Base-by-base conservation (phyloP, 2,113 vertebrate species). In the Caranx ignobilis region DNA sequence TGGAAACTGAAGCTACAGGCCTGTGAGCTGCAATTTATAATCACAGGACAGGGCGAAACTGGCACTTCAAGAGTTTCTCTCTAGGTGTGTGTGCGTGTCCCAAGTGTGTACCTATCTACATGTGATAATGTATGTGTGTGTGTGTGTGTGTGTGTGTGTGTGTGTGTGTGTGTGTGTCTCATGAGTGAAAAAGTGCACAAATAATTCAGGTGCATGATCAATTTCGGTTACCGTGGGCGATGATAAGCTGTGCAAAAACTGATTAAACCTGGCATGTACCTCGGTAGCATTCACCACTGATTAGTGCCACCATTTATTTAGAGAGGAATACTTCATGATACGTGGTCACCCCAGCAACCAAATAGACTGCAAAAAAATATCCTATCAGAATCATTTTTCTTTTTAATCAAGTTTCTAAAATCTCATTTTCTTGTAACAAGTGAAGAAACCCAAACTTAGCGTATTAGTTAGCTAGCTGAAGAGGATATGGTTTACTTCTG, bases 21-120 rank as follows among this genome's bases (percentile, higher is more conserved):
- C 67, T 73, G 75, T 37, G 50, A 83, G 60, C 64, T 4, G 52
- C 85, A 90, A 88, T 90, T 89, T 88, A 83, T 82, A 92, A 91
- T 92, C 89, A 88, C 82, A 85, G 83, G 66, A 87, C 11, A 48
- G 81, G 71, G 64, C 48, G 35, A 52, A 0, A 18, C 45, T 50
- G 26, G 64, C 43, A 62, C 62, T 69, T 68, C 37, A 47, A 72
- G 60, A 68, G 15, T 56, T 75, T 75, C 32, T 55, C 6, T 59
- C 1, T 39, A 11, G 48, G 35, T 79, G 66, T 71, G 59, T 2
- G 39, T 41, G 39, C 26, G 26, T 26, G 26, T 26, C 26, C 26
- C 26, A 26, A 26, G 26, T 26, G 26, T 26, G 26, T 26, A 26
- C 26, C 26, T 26, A 26, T 26, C 26, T 26, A 26, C 26, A 26